Percentiles rank a stretch among this genome's conserved stretches.
These are phyloP conservation scores for Tricholaema leucomelas DNA, from an alignment of 2,113 vertebrate species.

Conservation along the genomic window DNA sequence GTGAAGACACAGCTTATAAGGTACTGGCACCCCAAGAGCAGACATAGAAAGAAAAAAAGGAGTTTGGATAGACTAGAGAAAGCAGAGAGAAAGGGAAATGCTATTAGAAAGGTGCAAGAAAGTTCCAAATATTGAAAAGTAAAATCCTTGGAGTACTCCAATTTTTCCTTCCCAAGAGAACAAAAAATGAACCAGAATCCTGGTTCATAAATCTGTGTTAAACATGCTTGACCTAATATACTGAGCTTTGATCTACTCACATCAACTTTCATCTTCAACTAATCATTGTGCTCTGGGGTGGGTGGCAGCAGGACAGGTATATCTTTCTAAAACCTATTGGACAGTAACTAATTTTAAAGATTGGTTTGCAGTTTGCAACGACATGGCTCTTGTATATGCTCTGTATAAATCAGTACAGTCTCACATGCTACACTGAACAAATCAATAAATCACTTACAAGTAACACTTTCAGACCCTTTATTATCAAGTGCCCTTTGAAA, in stretches of 20 bases:
- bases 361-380: constrained; percentile 52
- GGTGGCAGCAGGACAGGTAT: constrained; percentile 44
- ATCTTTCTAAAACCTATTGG: constrained; percentile 40
- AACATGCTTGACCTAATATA: background rate
- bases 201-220: constrained; percentile 11
- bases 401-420: constrained; percentile 50
- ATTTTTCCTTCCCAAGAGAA: constrained; percentile 16
- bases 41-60: background rate
- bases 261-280: constrained; percentile 35
- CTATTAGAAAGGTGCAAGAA: background rate
- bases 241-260: constrained; percentile 43
- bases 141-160: background rate
- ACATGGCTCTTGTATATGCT: constrained; percentile 10
- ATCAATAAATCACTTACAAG: constrained; percentile 59
- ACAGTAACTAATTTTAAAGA: constrained; percentile 64
- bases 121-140: background rate
- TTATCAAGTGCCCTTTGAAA: constrained; percentile 59
- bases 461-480: constrained; percentile 37
- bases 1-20: background rate
- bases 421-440: constrained; percentile 15
- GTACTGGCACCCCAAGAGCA: background rate
- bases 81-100: background rate
- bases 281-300: background rate
- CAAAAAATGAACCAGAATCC: background rate
- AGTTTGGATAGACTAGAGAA: background rate